Base-by-base conservation (phyloP, 1,140 invertebrate genomes). In the Rhyzopertha dominica region DNA sequence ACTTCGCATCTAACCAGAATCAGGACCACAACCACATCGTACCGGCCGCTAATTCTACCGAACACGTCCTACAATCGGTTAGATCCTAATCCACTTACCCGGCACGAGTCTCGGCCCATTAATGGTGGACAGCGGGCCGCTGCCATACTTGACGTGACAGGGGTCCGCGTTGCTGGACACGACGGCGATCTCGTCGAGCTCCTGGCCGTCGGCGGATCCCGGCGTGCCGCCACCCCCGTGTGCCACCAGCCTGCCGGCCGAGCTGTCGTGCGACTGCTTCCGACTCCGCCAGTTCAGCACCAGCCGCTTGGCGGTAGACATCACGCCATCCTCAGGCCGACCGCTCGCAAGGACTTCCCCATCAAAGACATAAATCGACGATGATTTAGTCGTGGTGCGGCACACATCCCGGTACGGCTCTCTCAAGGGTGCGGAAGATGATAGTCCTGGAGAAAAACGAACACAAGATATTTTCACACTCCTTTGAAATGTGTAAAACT, bases 171-270 rank as follows among this genome's bases (percentile, higher is more conserved):
- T 77, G 47, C 74, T 74, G 16, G 74, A 79, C 32, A 86, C 82
- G 47, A 87, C 79, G 22, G 84, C 81, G 55, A 87, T 86, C 68
- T 87, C 83, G 54, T 87, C 82, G 32, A 86, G 71, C 57, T 86
- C 83, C 68, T 85, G 79, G 42, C 76, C 76, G 53, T 77, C 77
- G 58, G 68, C 51, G 59, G 68, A 56, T 59, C 73, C 58, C 50
- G 70, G 64, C 70, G 66, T 39, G 49, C 60, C 31, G 58, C 71
- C 69, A 9, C 64, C 66, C 47, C 57, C 57, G 38, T 59, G 59
- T 28, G 60, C 59, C 35, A 61, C 61, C 26, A 66, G 68, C 48
- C 69, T 71, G 59, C 73, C 71, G 31, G 57, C 43, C 38, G 63
- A 56, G 53, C 57, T 60, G 53, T 63, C 62, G 47, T 65, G 58